Conservation (phyloP, 2,888 invertebrate species). For the Aquatica leii region DNA sequence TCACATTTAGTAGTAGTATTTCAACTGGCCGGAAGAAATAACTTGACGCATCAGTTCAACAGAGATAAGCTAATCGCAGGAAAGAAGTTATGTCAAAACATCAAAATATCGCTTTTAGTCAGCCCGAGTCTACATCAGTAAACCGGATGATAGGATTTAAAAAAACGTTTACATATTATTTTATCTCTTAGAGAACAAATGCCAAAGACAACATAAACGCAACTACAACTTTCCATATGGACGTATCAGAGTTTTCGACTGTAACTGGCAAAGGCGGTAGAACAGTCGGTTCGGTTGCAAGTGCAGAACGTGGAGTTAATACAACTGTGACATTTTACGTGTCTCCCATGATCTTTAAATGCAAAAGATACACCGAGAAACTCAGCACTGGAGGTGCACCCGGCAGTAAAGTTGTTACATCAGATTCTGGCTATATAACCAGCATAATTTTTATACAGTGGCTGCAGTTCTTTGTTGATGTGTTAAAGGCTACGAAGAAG, state of each 20-base stretch:
- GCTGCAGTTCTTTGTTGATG: conserved; percentile 38
- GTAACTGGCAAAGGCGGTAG: neutral
- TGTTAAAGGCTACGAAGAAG: conserved; percentile 23
- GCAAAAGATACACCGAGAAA: neutral
- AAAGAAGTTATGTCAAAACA: neutral
- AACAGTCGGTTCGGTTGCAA: no score
- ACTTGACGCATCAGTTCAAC: neutral
- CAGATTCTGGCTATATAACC: neutral
- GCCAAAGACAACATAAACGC: neutral
- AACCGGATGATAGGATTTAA: neutral
- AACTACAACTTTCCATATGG: neutral
- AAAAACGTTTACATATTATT: neutral
- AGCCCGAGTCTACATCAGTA: neutral
- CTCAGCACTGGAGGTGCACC: neutral
- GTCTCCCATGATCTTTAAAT: neutral
- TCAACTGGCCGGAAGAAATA: neutral
- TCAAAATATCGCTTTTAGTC: neutral
- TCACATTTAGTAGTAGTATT: neutral
- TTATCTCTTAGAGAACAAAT: neutral
- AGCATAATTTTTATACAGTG: conserved; percentile 25
- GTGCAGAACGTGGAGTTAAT: no score
- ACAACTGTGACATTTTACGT: neutral
- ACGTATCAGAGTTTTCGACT: neutral
- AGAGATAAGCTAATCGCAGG: neutral
- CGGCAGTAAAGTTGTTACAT: no score